A percentile compares a stretch with the other conserved stretches of the same genome.
These are phyloP conservation scores for Ormyrus thymus DNA, from an alignment of 2,888 invertebrate genomes.

Conservation along the genomic window DNA sequence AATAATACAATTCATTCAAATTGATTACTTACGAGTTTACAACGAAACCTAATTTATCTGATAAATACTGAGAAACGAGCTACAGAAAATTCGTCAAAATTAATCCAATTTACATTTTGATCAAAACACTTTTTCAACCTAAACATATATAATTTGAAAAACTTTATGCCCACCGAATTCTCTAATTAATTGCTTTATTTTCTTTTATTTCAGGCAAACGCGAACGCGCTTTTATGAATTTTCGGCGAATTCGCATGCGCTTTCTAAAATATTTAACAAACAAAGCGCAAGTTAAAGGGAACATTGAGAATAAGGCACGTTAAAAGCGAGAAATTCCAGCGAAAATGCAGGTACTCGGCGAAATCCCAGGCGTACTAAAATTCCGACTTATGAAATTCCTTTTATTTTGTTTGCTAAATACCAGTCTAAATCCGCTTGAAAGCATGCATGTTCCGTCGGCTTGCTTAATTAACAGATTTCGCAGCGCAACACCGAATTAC, in stretches of 20 bases:
- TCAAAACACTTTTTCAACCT: too few species aligned
- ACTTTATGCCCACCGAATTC: too few species aligned
- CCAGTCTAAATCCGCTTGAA: conserved; percentile 12
- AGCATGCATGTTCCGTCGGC: neutral
- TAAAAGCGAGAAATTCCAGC: conserved; percentile 6
- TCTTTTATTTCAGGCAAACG: too few species aligned
- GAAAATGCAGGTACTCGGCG: neutral
- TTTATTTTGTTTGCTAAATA: conserved; percentile 28
- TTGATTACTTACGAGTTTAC: too few species aligned
- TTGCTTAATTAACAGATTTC: conserved; percentile 25
- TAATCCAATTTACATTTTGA: too few species aligned
- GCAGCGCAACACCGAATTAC: neutral
- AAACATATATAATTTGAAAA: too few species aligned
- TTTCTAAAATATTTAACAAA: conserved; percentile 37
- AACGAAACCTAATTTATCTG: too few species aligned
- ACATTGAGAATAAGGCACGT: neutral
- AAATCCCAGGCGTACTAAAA: conserved; percentile 5
- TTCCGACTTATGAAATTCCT: conserved; percentile 16
- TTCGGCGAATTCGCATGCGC: neutral
- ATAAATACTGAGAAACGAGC: too few species aligned
- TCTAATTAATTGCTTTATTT: too few species aligned
- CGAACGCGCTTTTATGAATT: too few species aligned
- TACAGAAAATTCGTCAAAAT: too few species aligned
- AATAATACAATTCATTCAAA: too few species aligned
- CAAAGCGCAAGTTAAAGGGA: neutral